A percentile compares a stretch with the other conserved stretches of the same genome.
Evolutionary conservation across 2,797 vertebrate genomes (phyloP).

Genomic region (Pipistrellus pipistrellus): DNA sequence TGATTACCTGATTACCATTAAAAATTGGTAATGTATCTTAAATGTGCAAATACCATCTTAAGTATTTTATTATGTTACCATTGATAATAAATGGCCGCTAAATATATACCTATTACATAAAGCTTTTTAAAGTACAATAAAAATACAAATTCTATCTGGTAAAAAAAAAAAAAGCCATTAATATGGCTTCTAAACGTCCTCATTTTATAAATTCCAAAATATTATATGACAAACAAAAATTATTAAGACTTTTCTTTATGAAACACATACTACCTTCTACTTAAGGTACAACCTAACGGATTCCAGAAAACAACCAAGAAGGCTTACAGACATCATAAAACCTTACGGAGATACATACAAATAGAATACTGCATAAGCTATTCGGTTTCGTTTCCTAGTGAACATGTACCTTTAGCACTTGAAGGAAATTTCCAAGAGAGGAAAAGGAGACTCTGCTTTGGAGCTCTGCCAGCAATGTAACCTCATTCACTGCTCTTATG

Average conservation of each 20-base stretch:
- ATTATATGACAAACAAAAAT: conserved; percentile 90
- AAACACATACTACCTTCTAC: conserved; percentile 86
- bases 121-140: conserved; percentile 91
- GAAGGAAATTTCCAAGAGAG: conserved; percentile 65
- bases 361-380: conserved; percentile 67
- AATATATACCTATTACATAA: conserved; percentile 89
- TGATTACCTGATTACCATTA: conserved; percentile 84
- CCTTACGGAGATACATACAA: conserved; percentile 62
- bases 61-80: conserved; percentile 84
- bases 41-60: conserved; percentile 89
- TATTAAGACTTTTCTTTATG: conserved; percentile 88
- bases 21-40: conserved; percentile 87
- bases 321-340: conserved; percentile 62
- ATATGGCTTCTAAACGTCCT: conserved; percentile 89
- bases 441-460: conserved; percentile 45
- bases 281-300: conserved; percentile 82
- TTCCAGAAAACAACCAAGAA: conserved; percentile 77
- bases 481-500: background rate
- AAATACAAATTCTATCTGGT: conserved; percentile 92
- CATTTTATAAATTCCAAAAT: conserved; percentile 91
- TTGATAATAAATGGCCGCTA: conserved; percentile 89
- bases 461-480: background rate
- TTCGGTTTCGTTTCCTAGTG: conserved; percentile 73
- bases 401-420: conserved; percentile 62
- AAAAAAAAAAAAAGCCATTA: conserved; percentile 89